These are phyloP conservation scores for Poeciliopsis occidentalis DNA, from an alignment of 2,113 vertebrate genomes.

Conservation along the genomic window DNA sequence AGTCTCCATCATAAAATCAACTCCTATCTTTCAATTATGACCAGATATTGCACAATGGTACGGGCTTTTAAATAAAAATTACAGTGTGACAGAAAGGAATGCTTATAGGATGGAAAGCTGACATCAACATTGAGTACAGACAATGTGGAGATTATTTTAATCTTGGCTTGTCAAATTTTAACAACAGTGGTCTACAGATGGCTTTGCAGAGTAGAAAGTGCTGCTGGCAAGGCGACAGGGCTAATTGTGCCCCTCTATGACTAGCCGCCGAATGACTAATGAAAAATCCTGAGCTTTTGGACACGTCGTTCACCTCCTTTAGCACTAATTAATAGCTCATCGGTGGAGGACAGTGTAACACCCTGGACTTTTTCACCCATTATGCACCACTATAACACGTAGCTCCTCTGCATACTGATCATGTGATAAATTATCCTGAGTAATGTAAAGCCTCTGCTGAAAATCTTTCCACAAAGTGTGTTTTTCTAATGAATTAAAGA, in stretches of 20 bases:
- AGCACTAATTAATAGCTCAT: conserved; percentile 78
- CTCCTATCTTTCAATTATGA: conserved; percentile 72
- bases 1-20: conserved; percentile 72
- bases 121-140: conserved; percentile 7
- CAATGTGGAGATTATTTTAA: conserved; percentile 19
- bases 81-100: conserved; percentile 38
- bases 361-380: conserved; percentile 67
- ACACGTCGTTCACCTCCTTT: conserved; percentile 76
- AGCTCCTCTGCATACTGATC: conserved; percentile 71
- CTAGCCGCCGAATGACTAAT: conserved; percentile 70
- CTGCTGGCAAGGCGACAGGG: conserved; percentile 28
- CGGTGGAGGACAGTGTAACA: conserved; percentile 61
- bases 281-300: conserved; percentile 75
- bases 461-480: conserved; percentile 73
- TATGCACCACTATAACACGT: conserved; percentile 66
- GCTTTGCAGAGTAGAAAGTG: conserved; percentile 13
- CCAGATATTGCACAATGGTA: conserved; percentile 68
- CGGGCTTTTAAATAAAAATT: conserved; percentile 60
- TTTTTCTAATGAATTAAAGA: conserved; percentile 85
- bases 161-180: conserved; percentile 26
- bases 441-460: conserved; percentile 68
- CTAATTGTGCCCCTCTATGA: conserved; percentile 66
- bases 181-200: conserved; percentile 23
- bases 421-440: conserved; percentile 64
- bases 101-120: conserved; percentile 10